A percentile compares a stretch with the other conserved stretches of the same genome.
These are phyloP conservation scores for Anguilla pacifica DNA, from an alignment of 2,797 vertebrate species.

Conservation along the genomic window DNA sequence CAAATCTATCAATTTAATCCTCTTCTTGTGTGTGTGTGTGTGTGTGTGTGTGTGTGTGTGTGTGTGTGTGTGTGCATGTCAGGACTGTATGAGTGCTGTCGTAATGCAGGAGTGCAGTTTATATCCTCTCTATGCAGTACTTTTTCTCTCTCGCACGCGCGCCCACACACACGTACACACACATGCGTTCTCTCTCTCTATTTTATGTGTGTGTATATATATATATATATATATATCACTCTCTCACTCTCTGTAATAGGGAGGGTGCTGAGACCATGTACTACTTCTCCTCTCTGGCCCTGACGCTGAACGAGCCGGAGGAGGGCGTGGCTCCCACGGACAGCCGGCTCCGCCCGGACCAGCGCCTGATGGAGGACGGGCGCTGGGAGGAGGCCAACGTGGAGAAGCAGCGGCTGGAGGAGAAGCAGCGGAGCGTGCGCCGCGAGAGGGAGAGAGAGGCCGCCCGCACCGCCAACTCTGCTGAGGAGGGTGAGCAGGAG, in stretches of 20 bases:
- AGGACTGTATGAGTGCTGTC: background rate
- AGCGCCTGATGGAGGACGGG: constrained; percentile 92
- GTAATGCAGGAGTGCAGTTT: background rate
- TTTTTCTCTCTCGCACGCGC: too few species aligned
- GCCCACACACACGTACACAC: too few species aligned
- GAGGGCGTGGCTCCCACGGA: constrained; percentile 86
- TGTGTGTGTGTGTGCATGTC: constrained; percentile 65
- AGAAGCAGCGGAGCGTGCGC: constrained; percentile 85
- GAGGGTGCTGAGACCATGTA: constrained; percentile 96
- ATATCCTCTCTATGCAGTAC: background rate
- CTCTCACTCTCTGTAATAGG: constrained; percentile 57
- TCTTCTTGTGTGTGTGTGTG: background rate
- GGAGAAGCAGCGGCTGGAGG: constrained; percentile 92
- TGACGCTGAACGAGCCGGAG: constrained; percentile 88
- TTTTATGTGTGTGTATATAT: too few species aligned
- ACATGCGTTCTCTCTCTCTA: too few species aligned
- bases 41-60: constrained; percentile 43
- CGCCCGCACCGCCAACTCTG: constrained; percentile 62
- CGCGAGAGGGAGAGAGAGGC: constrained; percentile 84
- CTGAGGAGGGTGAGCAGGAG: constrained; percentile 78
- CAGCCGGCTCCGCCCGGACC: constrained; percentile 88
- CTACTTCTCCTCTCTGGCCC: constrained; percentile 90
- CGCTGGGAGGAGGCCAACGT: constrained; percentile 93
- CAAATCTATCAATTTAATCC: too few species aligned
- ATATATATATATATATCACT: too few species aligned